A percentile compares a stretch with the other conserved stretches of the same genome.
Conservation (phyloP, 2,113 vertebrate genomes). For the Saguinus imperator region DNA sequence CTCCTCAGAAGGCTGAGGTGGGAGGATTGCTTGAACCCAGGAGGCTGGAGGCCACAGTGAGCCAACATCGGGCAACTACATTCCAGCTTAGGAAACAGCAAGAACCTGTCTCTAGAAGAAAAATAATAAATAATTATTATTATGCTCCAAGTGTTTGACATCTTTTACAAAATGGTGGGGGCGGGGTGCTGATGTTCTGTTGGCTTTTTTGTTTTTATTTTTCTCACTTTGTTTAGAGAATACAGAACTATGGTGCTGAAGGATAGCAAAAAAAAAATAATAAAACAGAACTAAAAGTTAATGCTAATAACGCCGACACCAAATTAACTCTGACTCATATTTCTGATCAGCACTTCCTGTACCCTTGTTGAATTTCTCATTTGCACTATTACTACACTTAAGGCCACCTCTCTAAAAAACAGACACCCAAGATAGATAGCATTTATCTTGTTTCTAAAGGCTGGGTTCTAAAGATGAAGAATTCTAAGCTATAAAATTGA, state of each 20-base stretch:
- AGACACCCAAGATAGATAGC: neutral
- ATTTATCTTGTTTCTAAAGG: constrained; percentile 27
- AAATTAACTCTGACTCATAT: neutral
- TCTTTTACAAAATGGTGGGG: neutral
- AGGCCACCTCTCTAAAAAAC: constrained; percentile 8
- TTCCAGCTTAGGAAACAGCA: too few species aligned
- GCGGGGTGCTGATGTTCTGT: neutral
- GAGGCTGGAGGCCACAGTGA: too few species aligned
- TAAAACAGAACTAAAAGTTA: neutral
- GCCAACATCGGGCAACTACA: too few species aligned
- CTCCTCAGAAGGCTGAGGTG: too few species aligned
- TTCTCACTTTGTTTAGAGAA: neutral
- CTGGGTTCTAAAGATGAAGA: constrained; percentile 40
- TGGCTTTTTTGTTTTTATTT: neutral
- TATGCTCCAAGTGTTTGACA: neutral
- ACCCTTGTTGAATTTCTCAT: constrained; percentile 17
- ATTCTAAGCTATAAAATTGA: constrained; percentile 37
- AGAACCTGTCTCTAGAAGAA: too few species aligned
- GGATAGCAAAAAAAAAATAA: too few species aligned
- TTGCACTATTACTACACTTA: neutral
- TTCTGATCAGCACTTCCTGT: constrained; percentile 5
- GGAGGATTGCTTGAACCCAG: too few species aligned
- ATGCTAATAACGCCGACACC: neutral
- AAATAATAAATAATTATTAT: too few species aligned
- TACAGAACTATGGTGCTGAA: neutral